Evolutionary conservation across 2,113 vertebrate genomes (phyloP), one percentile per base, ranked within the genome.

Genomic region (Saimiri boliviensis): DNA sequence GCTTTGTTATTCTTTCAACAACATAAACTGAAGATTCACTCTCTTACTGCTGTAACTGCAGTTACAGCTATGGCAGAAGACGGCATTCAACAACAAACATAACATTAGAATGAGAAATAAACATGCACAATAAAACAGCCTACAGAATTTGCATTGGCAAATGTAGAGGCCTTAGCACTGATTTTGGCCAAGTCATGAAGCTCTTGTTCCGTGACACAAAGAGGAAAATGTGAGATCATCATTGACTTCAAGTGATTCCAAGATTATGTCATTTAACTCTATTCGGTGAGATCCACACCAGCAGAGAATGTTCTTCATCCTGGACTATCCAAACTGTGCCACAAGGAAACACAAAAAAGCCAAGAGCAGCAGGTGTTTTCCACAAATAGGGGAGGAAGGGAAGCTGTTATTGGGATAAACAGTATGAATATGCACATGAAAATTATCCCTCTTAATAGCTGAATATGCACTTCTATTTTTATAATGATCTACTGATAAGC

Each of bases 171-270:
- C 27, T 71, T 83, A 58, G 84, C 21, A 73, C 6, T 35, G 42
- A 88, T 74, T 89, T 76, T 84, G 73, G n/a, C n/a, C 68, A 81
- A 96, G 85, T 71, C 10, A 47, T 27, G 20, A 60, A 91, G 45
- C 47, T 93, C 90, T 54, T 84, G n/a, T 79, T 91, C 42, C 86
- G 9, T 49, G 89, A 84, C 19, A 86, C 79, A 92, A 83, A 66
- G 68, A 91, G 77, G 37, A 30, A 86, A 93, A 37, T 89, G 8
- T 25, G 30, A 93, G 68, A 77, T 81, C 66, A 82, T 27, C n/a
- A 66, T 6, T 42, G 79, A 83, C 16, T 89, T 86, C 68, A 83
- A 83, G 45, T 6, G 58, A 94, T 94, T 93, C 47, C 93, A 96
- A 79, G 47, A 47, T 86, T 60, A 77, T 66, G 76, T 45, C 88